Conservation (phyloP, 2,113 vertebrate species). For the Silurus glanis region DNA sequence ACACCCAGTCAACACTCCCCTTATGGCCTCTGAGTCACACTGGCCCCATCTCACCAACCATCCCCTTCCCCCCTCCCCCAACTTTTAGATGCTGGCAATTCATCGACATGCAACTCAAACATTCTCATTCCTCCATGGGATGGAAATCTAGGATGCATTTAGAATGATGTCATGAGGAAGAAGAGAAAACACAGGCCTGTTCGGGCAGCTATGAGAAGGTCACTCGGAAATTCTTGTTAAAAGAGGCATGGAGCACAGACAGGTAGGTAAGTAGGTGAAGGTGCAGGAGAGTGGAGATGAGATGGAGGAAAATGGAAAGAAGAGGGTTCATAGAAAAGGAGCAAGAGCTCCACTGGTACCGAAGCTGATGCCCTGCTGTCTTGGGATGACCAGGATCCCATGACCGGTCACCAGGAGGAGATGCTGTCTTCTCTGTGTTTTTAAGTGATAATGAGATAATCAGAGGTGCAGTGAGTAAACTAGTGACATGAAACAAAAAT, state of each 20-base stretch:
- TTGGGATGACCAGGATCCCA: constrained; percentile 34
- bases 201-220: constrained; percentile 35
- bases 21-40: constrained; percentile 44
- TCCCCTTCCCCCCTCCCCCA: constrained; percentile 21
- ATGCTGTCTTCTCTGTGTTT: constrained; percentile 7
- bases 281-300: constrained; percentile 13
- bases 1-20: constrained; percentile 48
- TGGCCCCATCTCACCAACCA: constrained; percentile 34
- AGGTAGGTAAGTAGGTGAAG: constrained; percentile 12
- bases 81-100: constrained; percentile 39
- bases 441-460: neutral
- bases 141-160: constrained; percentile 48
- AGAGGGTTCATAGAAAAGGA: constrained; percentile 23
- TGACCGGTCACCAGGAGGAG: constrained; percentile 30
- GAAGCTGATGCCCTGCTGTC: neutral
- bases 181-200: constrained; percentile 45
- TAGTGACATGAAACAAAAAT: neutral
- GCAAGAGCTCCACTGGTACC: neutral
- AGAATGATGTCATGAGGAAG: constrained; percentile 59
- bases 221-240: constrained; percentile 51
- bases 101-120: constrained; percentile 62
- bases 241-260: constrained; percentile 50
- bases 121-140: constrained; percentile 59
- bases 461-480: constrained; percentile 5
- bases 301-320: constrained; percentile 22